Conservation (phyloP, 2,113 vertebrate species). For the Oreotrochilus melanogaster region DNA sequence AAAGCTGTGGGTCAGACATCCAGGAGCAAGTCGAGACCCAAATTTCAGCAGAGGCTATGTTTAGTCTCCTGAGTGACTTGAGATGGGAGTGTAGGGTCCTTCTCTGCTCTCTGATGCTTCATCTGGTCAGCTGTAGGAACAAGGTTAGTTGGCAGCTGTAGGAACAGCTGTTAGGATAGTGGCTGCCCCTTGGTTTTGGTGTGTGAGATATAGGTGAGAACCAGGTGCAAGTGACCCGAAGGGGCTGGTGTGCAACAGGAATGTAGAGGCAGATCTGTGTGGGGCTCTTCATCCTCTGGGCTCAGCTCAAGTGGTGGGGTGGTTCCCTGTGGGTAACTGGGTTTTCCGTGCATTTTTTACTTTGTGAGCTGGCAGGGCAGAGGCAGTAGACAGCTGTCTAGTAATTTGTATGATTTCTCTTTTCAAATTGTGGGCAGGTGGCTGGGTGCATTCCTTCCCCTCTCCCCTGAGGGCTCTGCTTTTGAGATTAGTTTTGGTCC, state of each 20-base stretch:
- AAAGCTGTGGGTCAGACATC: not conserved
- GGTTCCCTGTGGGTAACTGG: not conserved
- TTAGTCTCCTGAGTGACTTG: not conserved
- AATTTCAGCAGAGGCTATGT: not conserved
- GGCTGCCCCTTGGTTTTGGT: not conserved
- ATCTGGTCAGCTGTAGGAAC: not conserved
- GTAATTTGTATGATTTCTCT: not conserved
- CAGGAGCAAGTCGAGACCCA: not conserved
- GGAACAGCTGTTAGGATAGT: not conserved
- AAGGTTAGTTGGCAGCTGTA: not conserved
- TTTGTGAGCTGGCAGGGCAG: not conserved
- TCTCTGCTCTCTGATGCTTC: not conserved
- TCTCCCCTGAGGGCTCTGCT: not conserved
- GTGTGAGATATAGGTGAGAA: rapidly evolving
- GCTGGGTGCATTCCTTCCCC: not conserved
- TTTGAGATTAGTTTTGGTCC: not conserved
- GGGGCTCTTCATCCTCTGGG: not conserved
- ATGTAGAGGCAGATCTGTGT: rapidly evolving
- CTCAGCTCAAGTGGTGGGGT: not conserved
- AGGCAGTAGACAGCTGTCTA: not conserved
- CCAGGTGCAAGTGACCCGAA: not conserved
- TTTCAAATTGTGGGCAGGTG: not conserved
- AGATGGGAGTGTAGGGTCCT: not conserved
- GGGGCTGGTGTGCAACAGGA: not conserved
- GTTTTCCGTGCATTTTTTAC: not conserved